Conservation (phyloP, 2,888 invertebrate genomes). For the Troides oblongomaculatus region DNA sequence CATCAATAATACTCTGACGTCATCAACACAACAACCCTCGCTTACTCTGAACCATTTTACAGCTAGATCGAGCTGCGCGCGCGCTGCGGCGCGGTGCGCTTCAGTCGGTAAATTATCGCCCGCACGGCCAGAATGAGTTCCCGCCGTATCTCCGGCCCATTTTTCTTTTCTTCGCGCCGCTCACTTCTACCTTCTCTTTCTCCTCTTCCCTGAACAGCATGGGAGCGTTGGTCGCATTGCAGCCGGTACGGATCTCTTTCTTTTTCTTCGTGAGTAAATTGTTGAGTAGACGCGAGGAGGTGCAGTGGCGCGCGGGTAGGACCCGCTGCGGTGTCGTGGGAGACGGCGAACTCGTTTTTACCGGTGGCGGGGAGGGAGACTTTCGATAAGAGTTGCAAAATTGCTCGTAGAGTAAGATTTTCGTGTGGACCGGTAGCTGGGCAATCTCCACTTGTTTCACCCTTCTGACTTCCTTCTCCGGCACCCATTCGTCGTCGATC, state of each 20-base stretch:
- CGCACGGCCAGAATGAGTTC: conserved; percentile 72
- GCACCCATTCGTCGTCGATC: conserved; percentile 92
- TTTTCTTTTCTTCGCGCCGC: conserved; percentile 72
- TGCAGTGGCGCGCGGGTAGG: conserved; percentile 54
- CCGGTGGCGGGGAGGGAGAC: conserved; percentile 40
- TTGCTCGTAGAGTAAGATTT: conserved; percentile 75
- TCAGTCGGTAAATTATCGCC: conserved; percentile 51
- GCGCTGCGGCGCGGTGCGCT: conserved; percentile 6
- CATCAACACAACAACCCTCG: background rate
- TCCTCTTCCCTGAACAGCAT: conserved; percentile 44
- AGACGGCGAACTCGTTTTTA: conserved; percentile 28
- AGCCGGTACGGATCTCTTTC: conserved; percentile 39
- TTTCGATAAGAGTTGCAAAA: conserved; percentile 67
- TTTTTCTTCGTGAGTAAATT: conserved; percentile 54
- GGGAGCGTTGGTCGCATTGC: conserved; percentile 46
- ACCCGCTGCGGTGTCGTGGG: conserved; percentile 36
- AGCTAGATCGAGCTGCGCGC: conserved; percentile 9
- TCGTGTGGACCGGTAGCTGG: conserved; percentile 68
- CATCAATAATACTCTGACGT: background rate
- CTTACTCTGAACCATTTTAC: conserved; percentile 19
- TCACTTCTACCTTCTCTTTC: conserved; percentile 43
- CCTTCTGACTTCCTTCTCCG: conserved; percentile 84
- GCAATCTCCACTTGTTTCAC: conserved; percentile 82
- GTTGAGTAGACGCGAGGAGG: conserved; percentile 56
- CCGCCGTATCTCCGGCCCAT: conserved; percentile 66